Base-by-base conservation (phyloP, 1,140 invertebrate species). In the Lethrus apterus region DNA sequence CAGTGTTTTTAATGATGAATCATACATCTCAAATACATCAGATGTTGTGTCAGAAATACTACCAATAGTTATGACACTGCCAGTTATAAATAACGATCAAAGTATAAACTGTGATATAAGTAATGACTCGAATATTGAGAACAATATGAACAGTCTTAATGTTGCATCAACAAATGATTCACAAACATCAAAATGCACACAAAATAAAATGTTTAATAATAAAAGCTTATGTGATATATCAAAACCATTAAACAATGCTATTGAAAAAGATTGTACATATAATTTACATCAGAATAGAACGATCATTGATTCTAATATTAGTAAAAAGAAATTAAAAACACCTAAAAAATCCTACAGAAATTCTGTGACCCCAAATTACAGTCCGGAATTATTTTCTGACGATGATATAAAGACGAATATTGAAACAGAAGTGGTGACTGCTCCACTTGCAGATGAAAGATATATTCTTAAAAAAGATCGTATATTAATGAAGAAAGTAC, bases 311-410 rank as follows among this genome's bases (percentile, higher is more conserved):
- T n/a, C n/a, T n/a, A n/a, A n/a, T 33, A 13, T 4, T 10, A 4
- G 4, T 33, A 13, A 33, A 13, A 33, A 36, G 11, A 42, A 42
- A 11, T 30, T 18, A 21, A n/a, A n/a, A 46, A 58, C 58, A 10
- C 59, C 59, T 14, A 33, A 48, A 15, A 64, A 61, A 44, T 32
- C 23, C 18, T 48, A 41, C 47, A 26, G 50, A 32, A 58, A 54
- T 15, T 34, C 36, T 23, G 31, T 58, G 13, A 46, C 50, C 51
- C 13, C 53, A 4, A 45, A 50, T 18, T 11, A 58, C 4, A 77
- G 73, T 50, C 75, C 75, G 9, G 73, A 77, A 51, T 66, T 77
- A 56, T 77, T 77, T 53, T 72, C 68, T 54, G 72, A 73, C 58
- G 67, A 69, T 34, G 71, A 74, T 29, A 67, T 13, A 35, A 34